A percentile compares a stretch with the other conserved stretches of the same genome.
Evolutionary conservation across 1,140 invertebrate species (phyloP).

Genomic region (Lutraria rhynchaena): DNA sequence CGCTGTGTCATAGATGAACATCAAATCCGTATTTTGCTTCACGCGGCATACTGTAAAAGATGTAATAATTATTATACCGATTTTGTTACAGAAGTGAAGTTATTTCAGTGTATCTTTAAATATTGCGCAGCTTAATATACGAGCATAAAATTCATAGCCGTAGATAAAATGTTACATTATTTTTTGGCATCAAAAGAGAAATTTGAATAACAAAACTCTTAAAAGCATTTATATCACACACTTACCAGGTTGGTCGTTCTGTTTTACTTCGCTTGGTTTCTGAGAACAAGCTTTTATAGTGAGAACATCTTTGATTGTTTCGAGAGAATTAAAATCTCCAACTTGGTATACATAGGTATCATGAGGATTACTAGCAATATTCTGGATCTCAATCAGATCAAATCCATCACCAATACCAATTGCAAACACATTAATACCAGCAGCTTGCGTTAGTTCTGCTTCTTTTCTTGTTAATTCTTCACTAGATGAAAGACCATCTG

Average conservation of each 20-base stretch:
- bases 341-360: slow-evolving; percentile 67
- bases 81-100: no score
- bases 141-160: no score
- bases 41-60: slow-evolving; percentile 63
- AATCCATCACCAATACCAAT: slow-evolving; percentile 70
- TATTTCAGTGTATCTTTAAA: no score
- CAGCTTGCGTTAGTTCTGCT: slow-evolving; percentile 58
- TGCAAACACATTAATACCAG: slow-evolving; percentile 69
- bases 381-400: slow-evolving; percentile 65
- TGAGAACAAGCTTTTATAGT: slow-evolving; percentile 69
- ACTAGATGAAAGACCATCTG: slow-evolving; percentile 74
- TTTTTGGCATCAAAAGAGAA: no score
- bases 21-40: slow-evolving; percentile 62
- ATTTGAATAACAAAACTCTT: no score
- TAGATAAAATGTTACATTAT: neutral
- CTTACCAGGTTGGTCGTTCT: slow-evolving; percentile 53
- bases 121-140: no score
- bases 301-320: slow-evolving; percentile 71
- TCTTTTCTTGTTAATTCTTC: slow-evolving; percentile 60
- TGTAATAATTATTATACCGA: no score
- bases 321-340: slow-evolving; percentile 67
- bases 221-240: no score
- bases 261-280: slow-evolving; percentile 39
- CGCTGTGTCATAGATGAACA: slow-evolving; percentile 71
- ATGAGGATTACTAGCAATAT: slow-evolving; percentile 67